Percentiles rank a stretch among this genome's conserved stretches.
These are phyloP conservation scores for Jaculus jaculus DNA, from an alignment of 2,113 vertebrate genomes.

Conservation along the genomic window DNA sequence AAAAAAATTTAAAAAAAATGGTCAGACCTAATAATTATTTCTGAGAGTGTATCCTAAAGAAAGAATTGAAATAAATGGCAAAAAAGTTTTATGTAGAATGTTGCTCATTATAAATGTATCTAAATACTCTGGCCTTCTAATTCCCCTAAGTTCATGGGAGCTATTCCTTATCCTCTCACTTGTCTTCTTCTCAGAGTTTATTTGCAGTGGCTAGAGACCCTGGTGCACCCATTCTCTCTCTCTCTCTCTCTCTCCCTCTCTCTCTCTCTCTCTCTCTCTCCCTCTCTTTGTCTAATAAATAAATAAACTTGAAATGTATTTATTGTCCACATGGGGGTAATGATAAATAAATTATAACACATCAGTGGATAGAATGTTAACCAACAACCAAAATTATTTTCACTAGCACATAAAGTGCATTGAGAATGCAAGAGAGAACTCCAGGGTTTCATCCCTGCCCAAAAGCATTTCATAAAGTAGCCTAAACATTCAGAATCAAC, in stretches of 20 bases:
- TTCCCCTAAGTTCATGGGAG: not conserved
- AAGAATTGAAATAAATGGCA: not conserved
- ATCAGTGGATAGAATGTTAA: not conserved
- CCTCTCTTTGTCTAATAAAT: no score
- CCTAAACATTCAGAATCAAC: not conserved
- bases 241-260: no score
- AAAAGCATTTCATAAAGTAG: not conserved
- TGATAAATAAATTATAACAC: not conserved
- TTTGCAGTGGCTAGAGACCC: no score
- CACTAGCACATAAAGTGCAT: not conserved
- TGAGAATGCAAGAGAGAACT: not conserved
- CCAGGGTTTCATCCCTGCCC: not conserved
- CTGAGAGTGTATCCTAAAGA: conserved; percentile 12
- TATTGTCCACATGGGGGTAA: not conserved
- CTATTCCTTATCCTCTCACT: not conserved
- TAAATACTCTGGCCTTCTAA: not conserved
- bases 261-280: no score
- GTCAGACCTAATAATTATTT: not conserved
- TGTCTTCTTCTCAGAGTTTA: not conserved
- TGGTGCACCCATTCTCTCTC: no score
- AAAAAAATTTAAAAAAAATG: no score
- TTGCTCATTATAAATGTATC: not conserved
- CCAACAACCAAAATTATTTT: not conserved
- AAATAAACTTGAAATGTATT: not conserved
- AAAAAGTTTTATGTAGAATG: not conserved